These are phyloP conservation scores for Arvicanthis niloticus DNA, from an alignment of 2,113 vertebrate genomes.

Conservation along the genomic window DNA sequence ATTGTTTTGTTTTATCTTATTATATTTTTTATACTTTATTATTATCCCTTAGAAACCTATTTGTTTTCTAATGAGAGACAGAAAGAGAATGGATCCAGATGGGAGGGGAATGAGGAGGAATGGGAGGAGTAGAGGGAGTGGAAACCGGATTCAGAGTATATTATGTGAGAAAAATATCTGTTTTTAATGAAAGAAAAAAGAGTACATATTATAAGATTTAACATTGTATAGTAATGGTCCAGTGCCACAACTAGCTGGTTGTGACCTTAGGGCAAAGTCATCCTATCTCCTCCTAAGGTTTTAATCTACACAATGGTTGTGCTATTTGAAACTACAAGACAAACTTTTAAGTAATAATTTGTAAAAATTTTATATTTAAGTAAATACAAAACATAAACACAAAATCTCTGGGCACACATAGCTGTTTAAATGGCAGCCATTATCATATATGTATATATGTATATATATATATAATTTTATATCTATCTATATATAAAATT, in stretches of 20 bases:
- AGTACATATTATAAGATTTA: not conserved
- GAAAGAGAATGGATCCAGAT: not conserved
- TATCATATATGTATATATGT: not conserved
- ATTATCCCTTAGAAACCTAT: not conserved
- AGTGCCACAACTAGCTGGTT: not conserved
- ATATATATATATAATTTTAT: too few species aligned
- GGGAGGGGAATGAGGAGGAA: not conserved
- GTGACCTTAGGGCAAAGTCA: not conserved
- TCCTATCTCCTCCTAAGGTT: not conserved
- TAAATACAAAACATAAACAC: not conserved
- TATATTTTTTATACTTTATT: not conserved
- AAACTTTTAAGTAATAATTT: not conserved
- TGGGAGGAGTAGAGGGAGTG: not conserved
- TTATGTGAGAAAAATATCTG: not conserved
- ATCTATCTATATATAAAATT: not conserved
- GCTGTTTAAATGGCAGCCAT: not conserved
- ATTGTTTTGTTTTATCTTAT: not conserved
- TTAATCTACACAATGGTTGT: not conserved
- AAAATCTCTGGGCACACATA: not conserved
- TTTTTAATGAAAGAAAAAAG: not conserved
- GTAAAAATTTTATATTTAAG: not conserved
- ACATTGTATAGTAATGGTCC: not conserved
- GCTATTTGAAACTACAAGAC: not conserved
- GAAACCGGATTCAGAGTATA: not conserved
- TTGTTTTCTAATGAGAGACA: not conserved